Conservation (phyloP, 2,113 vertebrate species). For the Malurus alboscapulatus region DNA sequence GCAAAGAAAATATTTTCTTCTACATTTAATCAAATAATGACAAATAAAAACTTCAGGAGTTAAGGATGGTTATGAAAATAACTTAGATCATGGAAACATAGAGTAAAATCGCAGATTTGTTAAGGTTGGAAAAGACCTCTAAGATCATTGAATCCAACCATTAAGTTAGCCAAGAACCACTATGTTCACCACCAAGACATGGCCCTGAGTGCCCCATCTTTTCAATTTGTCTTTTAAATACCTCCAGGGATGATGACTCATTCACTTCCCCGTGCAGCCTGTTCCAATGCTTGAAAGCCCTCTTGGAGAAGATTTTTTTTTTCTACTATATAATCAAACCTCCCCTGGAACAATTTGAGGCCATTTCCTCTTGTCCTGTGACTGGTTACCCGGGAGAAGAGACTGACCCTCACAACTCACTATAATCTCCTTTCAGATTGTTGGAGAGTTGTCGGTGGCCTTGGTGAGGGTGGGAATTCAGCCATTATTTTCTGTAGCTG, state of each 20-base stretch:
- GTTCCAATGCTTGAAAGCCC: not conserved
- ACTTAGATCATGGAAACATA: not conserved
- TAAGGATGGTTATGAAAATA: not conserved
- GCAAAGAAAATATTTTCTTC: not conserved
- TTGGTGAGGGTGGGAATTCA: not conserved
- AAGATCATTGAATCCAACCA: not conserved
- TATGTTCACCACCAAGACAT: not conserved
- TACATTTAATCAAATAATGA: not conserved
- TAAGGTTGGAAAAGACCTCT: not conserved
- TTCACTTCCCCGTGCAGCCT: not conserved
- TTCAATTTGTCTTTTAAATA: not conserved
- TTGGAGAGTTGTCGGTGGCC: not conserved
- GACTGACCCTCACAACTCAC: not conserved
- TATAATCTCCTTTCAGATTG: not conserved
- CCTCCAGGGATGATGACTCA: not conserved
- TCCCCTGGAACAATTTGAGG: not conserved
- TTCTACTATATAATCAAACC: not conserved
- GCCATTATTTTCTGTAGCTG: not conserved
- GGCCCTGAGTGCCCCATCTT: not conserved
- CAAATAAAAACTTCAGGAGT: not conserved
- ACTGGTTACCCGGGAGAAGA: not conserved
- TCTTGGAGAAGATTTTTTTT: not conserved
- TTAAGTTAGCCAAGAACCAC: not conserved
- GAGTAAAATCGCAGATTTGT: not conserved
- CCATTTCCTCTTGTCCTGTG: not conserved